These are phyloP conservation scores for Tetranychus cinnabarinus DNA, from an alignment of 1,140 invertebrate species.

Conservation along the genomic window DNA sequence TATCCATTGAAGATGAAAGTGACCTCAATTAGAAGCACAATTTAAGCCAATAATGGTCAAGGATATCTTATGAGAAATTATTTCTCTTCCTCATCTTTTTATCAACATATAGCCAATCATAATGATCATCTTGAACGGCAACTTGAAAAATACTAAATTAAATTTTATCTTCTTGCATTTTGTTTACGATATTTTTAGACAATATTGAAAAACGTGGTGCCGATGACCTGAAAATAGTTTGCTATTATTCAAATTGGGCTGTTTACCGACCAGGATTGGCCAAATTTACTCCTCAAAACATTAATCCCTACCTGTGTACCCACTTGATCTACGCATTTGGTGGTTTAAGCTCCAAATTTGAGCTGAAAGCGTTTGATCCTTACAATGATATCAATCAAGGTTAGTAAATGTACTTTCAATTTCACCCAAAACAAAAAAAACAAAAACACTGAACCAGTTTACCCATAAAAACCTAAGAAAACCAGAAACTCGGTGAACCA, in stretches of 20 bases:
- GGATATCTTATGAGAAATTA: too few species aligned
- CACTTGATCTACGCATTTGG: conserved; percentile 86
- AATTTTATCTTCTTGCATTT: background rate
- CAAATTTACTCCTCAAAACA: conserved; percentile 77
- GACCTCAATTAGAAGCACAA: too few species aligned
- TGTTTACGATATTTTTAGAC: background rate
- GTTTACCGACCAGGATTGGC: conserved; percentile 54
- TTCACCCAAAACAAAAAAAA: background rate
- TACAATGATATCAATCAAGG: conserved; percentile 87
- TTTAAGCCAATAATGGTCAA: too few species aligned
- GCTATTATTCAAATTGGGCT: conserved; percentile 70
- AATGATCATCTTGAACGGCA: background rate
- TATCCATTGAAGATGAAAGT: too few species aligned
- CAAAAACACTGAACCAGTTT: background rate
- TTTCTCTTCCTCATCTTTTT: too few species aligned
- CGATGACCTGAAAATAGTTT: conserved; percentile 31
- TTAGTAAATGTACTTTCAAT: conserved; percentile 18
- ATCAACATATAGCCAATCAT: too few species aligned
- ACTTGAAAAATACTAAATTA: background rate
- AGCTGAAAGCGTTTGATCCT: conserved; percentile 70
- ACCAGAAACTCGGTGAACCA: too few species aligned
- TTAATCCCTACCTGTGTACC: conserved; percentile 82
- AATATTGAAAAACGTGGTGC: background rate
- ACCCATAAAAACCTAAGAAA: background rate
- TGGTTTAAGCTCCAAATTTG: conserved; percentile 68